A percentile compares a stretch with the other conserved stretches of the same genome.
Evolutionary conservation across 2,888 invertebrate genomes (phyloP).

Genomic region (Drosophila algonquin): DNA sequence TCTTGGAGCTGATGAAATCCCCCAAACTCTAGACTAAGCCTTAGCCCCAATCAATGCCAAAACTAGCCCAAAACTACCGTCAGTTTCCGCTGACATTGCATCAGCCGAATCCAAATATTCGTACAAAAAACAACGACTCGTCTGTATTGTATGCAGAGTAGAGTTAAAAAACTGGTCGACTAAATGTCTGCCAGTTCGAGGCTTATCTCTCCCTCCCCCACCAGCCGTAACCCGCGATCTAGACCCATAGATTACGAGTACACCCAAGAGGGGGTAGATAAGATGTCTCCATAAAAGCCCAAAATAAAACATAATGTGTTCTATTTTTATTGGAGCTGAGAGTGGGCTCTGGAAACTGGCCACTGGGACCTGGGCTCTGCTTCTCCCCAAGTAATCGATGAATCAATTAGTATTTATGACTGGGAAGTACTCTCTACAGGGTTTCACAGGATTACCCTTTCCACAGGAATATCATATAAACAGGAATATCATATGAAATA

Average conservation of each 20-base stretch:
- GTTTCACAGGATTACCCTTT: not conserved
- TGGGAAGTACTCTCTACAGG: not conserved
- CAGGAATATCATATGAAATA: no score
- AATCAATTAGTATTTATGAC: not conserved
- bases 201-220: constrained; percentile 16
- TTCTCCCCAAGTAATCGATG: constrained; percentile 3
- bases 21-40: constrained; percentile 32
- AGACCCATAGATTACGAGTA: not conserved
- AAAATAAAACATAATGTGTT: constrained; percentile 26
- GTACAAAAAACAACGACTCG: constrained; percentile 13
- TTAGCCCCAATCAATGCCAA: not conserved
- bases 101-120: constrained; percentile 20
- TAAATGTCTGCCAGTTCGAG: constrained; percentile 22
- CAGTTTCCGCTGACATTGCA: constrained; percentile 28
- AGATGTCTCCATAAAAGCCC: constrained; percentile 31
- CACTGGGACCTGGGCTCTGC: not conserved
- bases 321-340: constrained; percentile 31
- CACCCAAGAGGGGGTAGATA: not conserved
- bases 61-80: constrained; percentile 14
- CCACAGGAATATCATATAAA: no score
- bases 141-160: not conserved
- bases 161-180: constrained; percentile 17
- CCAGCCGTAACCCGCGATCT: not conserved
- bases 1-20: constrained; percentile 35
- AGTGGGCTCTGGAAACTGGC: not conserved